A percentile compares a stretch with the other conserved stretches of the same genome.
Conservation (phyloP, 2,113 vertebrate genomes). For the Callipepla californica region DNA sequence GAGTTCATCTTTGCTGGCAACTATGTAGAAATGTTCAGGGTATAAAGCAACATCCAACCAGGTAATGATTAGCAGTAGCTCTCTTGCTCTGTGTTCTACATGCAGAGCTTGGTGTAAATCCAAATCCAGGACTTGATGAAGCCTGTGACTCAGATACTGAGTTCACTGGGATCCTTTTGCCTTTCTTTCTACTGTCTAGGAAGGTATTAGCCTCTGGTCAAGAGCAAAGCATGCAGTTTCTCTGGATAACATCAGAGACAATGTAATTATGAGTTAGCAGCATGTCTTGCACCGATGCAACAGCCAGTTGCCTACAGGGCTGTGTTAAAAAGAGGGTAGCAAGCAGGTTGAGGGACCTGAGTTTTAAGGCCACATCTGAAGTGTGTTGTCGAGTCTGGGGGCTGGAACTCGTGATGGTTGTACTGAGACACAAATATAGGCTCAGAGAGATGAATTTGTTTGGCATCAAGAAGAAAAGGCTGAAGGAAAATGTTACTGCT, state of each 20-base stretch:
- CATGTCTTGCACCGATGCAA: neutral
- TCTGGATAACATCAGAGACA: neutral
- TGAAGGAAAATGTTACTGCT: neutral
- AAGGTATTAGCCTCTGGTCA: neutral
- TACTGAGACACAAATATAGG: neutral
- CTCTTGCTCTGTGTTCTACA: neutral
- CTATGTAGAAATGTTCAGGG: neutral
- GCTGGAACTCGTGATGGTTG: neutral
- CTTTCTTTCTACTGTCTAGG: neutral
- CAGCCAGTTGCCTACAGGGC: neutral
- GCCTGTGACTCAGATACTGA: neutral
- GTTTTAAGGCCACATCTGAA: neutral
- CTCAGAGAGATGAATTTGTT: neutral
- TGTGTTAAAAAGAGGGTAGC: neutral
- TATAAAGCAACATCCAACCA: neutral
- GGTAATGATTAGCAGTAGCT: neutral
- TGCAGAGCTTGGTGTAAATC: neutral
- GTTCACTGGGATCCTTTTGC: neutral
- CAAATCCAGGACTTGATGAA: neutral
- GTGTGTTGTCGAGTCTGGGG: neutral
- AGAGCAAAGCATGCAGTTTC: neutral
- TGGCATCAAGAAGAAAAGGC: neutral
- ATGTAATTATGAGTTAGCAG: neutral
- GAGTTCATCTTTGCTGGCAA: neutral
- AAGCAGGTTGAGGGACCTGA: neutral